These are phyloP conservation scores for Syngnathoides biaculeatus DNA, from an alignment of 2,113 vertebrate species.

Conservation along the genomic window DNA sequence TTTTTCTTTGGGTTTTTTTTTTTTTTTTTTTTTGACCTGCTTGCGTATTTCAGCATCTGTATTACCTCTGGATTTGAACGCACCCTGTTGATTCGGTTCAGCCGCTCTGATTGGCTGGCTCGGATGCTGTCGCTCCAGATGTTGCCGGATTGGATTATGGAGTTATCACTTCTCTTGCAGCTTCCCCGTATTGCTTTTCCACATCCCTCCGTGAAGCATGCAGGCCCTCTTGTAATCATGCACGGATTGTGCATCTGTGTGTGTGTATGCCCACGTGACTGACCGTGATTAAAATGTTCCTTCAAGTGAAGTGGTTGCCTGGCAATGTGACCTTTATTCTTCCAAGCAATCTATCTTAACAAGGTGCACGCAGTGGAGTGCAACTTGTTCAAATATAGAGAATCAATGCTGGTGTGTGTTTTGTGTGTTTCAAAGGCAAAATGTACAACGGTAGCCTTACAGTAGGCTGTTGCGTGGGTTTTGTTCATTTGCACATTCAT, in stretches of 20 bases:
- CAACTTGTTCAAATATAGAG: neutral
- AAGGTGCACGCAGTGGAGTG: neutral
- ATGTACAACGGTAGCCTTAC: constrained; percentile 9
- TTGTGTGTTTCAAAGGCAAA: neutral
- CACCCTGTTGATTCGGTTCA: constrained; percentile 42
- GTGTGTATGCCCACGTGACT: constrained; percentile 26
- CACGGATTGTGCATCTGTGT: neutral
- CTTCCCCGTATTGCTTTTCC: constrained; percentile 45
- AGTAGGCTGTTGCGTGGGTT: constrained; percentile 26
- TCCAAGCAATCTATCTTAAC: constrained; percentile 16
- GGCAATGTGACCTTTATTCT: constrained; percentile 65
- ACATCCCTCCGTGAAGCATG: constrained; percentile 14
- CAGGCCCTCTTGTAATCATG: constrained; percentile 15
- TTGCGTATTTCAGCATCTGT: constrained; percentile 3
- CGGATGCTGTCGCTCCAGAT: constrained; percentile 57
- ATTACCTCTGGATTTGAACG: constrained; percentile 29
- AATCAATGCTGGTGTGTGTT: neutral
- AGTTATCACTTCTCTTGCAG: constrained; percentile 52
- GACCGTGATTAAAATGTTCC: constrained; percentile 72
- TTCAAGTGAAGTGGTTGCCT: constrained; percentile 61
- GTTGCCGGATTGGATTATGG: constrained; percentile 63
- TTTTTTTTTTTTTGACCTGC: constrained; percentile 16
- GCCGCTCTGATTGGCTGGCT: constrained; percentile 55
- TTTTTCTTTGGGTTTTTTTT: neutral
- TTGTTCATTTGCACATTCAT: constrained; percentile 55